Evolutionary conservation across 2,113 vertebrate genomes (phyloP).

Genomic region (Gadus chalcogrammus): DNA sequence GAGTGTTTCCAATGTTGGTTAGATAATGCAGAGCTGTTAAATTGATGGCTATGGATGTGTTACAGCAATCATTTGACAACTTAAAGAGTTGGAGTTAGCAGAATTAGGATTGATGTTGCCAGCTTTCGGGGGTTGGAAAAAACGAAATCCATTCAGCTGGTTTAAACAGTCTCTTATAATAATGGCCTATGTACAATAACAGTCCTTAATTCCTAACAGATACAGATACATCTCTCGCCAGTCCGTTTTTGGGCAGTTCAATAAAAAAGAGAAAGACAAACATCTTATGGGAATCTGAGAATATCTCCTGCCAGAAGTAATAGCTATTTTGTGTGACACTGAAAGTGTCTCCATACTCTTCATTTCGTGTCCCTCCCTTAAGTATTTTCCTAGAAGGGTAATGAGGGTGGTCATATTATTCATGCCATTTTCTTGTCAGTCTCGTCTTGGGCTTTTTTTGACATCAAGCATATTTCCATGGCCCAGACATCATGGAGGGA

Average conservation of each 20-base stretch:
- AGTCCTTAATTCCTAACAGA: slow-evolving; percentile 50
- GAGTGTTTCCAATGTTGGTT: slow-evolving; percentile 7
- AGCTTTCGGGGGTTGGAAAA: slow-evolving; percentile 23
- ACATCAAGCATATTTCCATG: slow-evolving; percentile 62
- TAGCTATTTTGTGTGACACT: slow-evolving; percentile 58
- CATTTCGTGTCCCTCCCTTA: slow-evolving; percentile 52
- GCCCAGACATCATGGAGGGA: slow-evolving; percentile 43
- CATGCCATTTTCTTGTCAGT: slow-evolving; percentile 73
- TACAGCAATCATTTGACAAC: slow-evolving; percentile 17
- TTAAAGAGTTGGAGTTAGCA: slow-evolving; percentile 10
- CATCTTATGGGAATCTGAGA: slow-evolving; percentile 45
- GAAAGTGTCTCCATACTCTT: slow-evolving; percentile 60
- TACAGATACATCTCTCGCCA: slow-evolving; percentile 30
- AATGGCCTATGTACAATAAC: slow-evolving; percentile 30
- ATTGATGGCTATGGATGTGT: slow-evolving; percentile 10
- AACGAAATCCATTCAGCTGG: neutral
- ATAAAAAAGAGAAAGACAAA: slow-evolving; percentile 47
- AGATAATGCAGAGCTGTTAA: slow-evolving; percentile 14
- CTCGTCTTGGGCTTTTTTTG: slow-evolving; percentile 49
- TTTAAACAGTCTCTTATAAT: slow-evolving; percentile 4
- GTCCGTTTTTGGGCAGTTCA: slow-evolving; percentile 21
- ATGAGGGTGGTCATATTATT: slow-evolving; percentile 70
- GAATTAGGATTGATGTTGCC: slow-evolving; percentile 19
- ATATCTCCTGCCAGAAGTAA: slow-evolving; percentile 45
- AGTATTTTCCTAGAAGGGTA: slow-evolving; percentile 65